Evolutionary conservation across 35 echinoderm and acorn worm genomes (phyloP).

Genomic region (Lytechinus variegatus): DNA sequence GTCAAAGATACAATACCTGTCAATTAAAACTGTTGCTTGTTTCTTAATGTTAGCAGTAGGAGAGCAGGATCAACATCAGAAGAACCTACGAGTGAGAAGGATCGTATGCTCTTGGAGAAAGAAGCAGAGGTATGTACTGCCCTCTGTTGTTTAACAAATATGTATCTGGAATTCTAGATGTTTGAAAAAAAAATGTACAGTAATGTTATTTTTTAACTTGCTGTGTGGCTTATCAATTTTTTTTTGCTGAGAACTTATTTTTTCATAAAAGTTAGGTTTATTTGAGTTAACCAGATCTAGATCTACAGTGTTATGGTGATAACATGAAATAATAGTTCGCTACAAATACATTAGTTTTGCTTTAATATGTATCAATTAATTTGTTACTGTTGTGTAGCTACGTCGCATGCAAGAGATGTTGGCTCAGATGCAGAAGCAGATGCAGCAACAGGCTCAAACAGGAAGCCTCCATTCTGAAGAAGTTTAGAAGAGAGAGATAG

Average conservation of each 20-base stretch:
- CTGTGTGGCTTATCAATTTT: too few species aligned
- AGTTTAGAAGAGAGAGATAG: background rate
- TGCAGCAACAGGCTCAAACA: slow-evolving; percentile 64
- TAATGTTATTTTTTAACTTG: too few species aligned
- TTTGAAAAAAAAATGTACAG: too few species aligned
- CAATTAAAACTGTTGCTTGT: background rate
- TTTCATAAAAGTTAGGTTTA: too few species aligned
- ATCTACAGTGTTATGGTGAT: too few species aligned
- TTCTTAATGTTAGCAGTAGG: background rate
- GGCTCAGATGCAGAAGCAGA: slow-evolving; percentile 94
- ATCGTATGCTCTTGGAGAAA: slow-evolving; percentile 90
- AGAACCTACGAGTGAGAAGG: slow-evolving; percentile 68
- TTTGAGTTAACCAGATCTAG: too few species aligned
- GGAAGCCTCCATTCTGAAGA: slow-evolving; percentile 33
- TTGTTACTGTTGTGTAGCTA: slow-evolving; percentile 39
- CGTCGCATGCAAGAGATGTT: slow-evolving; percentile 95
- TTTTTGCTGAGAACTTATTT: too few species aligned
- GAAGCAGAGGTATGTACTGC: slow-evolving; percentile 78
- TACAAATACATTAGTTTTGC: too few species aligned
- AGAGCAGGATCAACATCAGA: slow-evolving; percentile 42
- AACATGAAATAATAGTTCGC: too few species aligned
- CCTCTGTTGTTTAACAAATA: too few species aligned
- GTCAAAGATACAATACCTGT: too few species aligned
- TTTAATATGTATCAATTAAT: background rate
- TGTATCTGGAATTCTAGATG: too few species aligned